Percentiles rank a stretch among this genome's conserved stretches.
Evolutionary conservation across 2,113 vertebrate genomes (phyloP).

Genomic region (Xiphophorus maculatus): DNA sequence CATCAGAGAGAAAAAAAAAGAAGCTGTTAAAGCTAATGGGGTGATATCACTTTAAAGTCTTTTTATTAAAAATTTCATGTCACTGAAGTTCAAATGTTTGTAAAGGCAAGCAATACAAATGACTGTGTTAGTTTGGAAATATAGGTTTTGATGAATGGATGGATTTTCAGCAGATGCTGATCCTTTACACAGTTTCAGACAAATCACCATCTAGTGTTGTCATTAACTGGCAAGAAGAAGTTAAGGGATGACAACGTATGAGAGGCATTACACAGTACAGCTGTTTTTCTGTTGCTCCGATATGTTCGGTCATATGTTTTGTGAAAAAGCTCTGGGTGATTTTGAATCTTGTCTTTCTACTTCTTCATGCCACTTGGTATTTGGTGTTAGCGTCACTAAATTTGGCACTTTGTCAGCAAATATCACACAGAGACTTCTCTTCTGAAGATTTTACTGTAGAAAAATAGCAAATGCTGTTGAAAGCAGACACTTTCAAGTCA

Average conservation of each 20-base stretch:
- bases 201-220: not conserved
- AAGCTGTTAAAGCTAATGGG: not conserved
- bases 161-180: not conserved
- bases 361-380: not conserved
- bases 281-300: not conserved
- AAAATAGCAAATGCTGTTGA: conserved; percentile 17
- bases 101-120: not conserved
- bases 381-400: not conserved
- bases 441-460: conserved; percentile 1
- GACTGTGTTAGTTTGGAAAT: not conserved
- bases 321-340: not conserved
- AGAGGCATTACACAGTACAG: not conserved
- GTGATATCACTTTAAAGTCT: not conserved
- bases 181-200: not conserved
- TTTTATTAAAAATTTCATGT: not conserved
- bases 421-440: not conserved
- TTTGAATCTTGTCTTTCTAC: not conserved
- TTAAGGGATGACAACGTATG: not conserved
- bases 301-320: not conserved
- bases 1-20: not conserved
- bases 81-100: not conserved
- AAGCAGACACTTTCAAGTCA: conserved; percentile 40
- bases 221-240: not conserved
- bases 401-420: not conserved
- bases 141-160: not conserved